phyloP scores from a whole-genome alignment of 1,140 invertebrate genomes.

The Temnothorax nylanderi region DNA sequence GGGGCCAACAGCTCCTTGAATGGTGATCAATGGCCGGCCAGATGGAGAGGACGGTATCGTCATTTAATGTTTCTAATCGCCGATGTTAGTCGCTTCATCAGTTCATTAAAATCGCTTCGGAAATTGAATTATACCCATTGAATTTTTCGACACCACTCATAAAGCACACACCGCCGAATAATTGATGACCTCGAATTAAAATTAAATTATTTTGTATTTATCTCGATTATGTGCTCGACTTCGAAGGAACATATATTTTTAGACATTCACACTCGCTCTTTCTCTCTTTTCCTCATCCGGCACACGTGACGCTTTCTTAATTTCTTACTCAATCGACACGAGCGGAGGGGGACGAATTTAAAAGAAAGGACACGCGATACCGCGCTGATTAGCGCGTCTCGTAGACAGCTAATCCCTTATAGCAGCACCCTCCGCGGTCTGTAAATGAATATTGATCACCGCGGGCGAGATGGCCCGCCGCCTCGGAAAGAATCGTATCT shows the following conservation, averaged over 20 bases:
- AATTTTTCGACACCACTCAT: neutral
- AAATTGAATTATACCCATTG: slow-evolving; percentile 30
- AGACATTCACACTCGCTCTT: neutral
- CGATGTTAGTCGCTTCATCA: slow-evolving; percentile 27
- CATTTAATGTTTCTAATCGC: slow-evolving; percentile 61
- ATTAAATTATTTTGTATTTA: neutral
- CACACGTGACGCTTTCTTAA: neutral
- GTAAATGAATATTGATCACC: slow-evolving; percentile 83
- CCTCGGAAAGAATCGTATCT: slow-evolving; percentile 84
- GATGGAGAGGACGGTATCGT: slow-evolving; percentile 55
- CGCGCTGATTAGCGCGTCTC: slow-evolving; percentile 66
- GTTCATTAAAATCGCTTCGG: neutral
- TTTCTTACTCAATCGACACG: neutral
- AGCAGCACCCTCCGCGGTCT: slow-evolving; percentile 62
- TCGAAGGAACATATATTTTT: neutral
- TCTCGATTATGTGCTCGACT: neutral
- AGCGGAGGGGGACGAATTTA: neutral
- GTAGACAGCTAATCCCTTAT: slow-evolving; percentile 69
- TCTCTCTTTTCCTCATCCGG: neutral
- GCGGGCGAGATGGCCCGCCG: slow-evolving; percentile 58
- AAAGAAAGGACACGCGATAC: slow-evolving; percentile 62
- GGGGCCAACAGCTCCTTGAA: slow-evolving; percentile 51
- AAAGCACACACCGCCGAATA: neutral
- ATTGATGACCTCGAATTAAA: neutral
- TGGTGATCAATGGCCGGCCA: slow-evolving; percentile 62